A percentile compares a stretch with the other conserved stretches of the same genome.
Conservation (phyloP, 2,888 invertebrate genomes). For the Pegoplata infirma region DNA sequence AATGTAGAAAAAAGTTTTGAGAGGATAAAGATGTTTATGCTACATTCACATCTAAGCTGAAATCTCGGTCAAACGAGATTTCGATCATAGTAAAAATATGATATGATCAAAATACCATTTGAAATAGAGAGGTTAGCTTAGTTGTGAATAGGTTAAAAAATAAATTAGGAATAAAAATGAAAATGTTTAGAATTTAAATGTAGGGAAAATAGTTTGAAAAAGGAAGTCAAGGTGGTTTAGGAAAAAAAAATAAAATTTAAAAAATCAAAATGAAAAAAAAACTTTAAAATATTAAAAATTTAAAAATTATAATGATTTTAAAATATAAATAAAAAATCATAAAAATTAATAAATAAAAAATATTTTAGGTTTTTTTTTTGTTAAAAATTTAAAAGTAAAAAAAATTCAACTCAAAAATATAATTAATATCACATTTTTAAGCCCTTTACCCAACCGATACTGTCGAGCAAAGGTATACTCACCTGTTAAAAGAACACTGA, state of each 20-base stretch:
- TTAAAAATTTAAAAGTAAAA: constrained; percentile 58
- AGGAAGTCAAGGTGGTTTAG: background rate
- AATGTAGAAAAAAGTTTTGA: background rate
- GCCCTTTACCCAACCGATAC: constrained; percentile 80
- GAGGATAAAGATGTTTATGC: background rate
- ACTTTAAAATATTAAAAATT: background rate
- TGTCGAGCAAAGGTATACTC: constrained; percentile 80
- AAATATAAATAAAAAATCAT: constrained; percentile 30
- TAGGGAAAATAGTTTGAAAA: background rate
- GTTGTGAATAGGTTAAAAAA: too few relatives aligned
- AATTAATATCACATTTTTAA: constrained; percentile 59
- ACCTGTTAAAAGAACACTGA: constrained; percentile 71
- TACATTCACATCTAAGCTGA: too few relatives aligned
- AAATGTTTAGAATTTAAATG: too few relatives aligned
- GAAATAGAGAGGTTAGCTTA: too few relatives aligned
- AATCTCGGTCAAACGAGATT: too few relatives aligned
- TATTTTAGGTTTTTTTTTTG: constrained; percentile 3
- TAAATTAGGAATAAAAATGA: too few relatives aligned
- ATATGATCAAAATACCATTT: too few relatives aligned
- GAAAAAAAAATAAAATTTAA: background rate
- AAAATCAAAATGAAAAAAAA: background rate
- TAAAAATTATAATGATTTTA: background rate
- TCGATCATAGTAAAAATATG: too few relatives aligned
- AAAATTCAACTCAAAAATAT: constrained; percentile 64
- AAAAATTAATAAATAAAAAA: constrained; percentile 8